These are phyloP conservation scores for Melinaea marsaeus DNA, from an alignment of 2,888 invertebrate species.

Conservation along the genomic window DNA sequence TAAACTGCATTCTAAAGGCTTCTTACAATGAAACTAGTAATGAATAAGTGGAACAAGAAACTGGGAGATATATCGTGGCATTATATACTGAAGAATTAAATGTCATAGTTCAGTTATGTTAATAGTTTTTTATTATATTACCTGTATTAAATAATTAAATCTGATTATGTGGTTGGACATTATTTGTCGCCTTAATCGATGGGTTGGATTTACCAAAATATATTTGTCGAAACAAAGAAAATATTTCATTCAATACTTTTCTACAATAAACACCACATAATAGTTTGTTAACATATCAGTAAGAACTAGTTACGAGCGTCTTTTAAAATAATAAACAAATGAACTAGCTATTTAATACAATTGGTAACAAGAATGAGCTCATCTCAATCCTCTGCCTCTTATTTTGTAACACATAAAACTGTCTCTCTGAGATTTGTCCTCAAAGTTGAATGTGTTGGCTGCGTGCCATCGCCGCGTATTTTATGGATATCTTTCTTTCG, in stretches of 20 bases:
- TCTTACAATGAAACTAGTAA: slow-evolving; percentile 47
- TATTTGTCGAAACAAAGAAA: background rate
- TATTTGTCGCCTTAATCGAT: no score
- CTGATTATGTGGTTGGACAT: no score
- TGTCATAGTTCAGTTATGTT: no score
- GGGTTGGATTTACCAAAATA: no score
- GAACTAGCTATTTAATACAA: background rate
- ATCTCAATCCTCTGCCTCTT: slow-evolving; percentile 9
- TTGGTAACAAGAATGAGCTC: slow-evolving; percentile 6
- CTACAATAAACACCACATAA: no score
- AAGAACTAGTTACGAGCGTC: background rate
- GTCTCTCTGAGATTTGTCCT: slow-evolving; percentile 29
- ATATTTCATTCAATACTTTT: no score
- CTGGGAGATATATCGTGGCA: slow-evolving; percentile 13
- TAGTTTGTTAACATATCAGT: background rate
- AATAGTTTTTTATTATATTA: no score
- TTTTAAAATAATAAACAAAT: background rate
- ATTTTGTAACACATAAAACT: slow-evolving; percentile 28
- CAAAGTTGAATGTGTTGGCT: slow-evolving; percentile 40
- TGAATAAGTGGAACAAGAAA: slow-evolving; percentile 32
- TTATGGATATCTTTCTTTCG: slow-evolving; percentile 46
- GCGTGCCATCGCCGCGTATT: slow-evolving; percentile 47
- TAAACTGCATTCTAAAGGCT: slow-evolving; percentile 49
- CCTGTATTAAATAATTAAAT: no score
- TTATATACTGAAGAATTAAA: background rate